Base-by-base conservation (phyloP, 2,113 vertebrate species). In the Pelvicachromis taeniatus region DNA sequence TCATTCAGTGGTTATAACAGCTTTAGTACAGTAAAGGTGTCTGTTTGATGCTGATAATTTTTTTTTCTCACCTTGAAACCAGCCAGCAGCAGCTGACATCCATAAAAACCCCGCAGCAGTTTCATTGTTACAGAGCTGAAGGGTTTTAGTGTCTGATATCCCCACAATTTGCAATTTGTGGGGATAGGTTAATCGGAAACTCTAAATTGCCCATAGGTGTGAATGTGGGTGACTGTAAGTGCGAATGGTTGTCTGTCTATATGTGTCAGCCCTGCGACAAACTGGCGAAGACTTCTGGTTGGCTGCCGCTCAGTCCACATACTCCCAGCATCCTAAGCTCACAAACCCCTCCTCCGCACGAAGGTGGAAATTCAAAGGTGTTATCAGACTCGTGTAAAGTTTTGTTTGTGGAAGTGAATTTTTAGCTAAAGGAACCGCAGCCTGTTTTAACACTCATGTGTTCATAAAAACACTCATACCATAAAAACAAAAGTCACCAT, bases 21-120 rank as follows among this genome's bases (percentile, higher is more conserved):
- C 61, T 42, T 14, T n/a, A 42, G 35, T 17, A 3, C 1, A 59
- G 2, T 59, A 59, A 40, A 65, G n/a, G 35, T 42, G 35, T 40
- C 33, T 0, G 0, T 40, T 65, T 65, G 61, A 40, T 21, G n/a
- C n/a, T 2, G 0, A 23, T 3, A 11, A 6, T 14, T 68, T 23
- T 56, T 4, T 16, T 65, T 65, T 65, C 19, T 40, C 19, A 40
- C 35, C 61, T 38, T 40, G n/a, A 65, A 65, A 65, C 61, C n/a
- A 9, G 40, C 35, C n/a, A 65, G 29, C 56, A 59, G 29, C 56
- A 59, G 29, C 23, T 53, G 50, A n/a, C 0, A n/a, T 26, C 26
- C 50, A 19, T 2, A 17, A 7, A 1, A 11, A 45, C 11, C 11
- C 4, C 5, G 42, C 5, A 45, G 42, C 11, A 45, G 42, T 6